Percentiles rank a stretch among this genome's conserved stretches.
These are phyloP conservation scores for Ethmia dodecea DNA, from an alignment of 2,888 invertebrate species.

Conservation along the genomic window DNA sequence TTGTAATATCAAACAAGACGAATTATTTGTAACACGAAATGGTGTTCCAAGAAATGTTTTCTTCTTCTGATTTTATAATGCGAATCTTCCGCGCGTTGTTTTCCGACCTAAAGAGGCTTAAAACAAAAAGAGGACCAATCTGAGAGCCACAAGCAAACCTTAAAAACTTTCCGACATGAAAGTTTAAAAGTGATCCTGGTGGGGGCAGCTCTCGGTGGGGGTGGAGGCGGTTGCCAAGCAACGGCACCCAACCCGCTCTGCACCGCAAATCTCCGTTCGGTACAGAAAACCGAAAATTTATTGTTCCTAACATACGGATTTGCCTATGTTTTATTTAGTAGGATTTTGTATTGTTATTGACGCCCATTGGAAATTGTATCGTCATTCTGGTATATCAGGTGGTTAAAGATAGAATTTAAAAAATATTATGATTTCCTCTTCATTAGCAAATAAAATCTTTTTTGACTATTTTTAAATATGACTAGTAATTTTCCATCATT, in stretches of 20 bases:
- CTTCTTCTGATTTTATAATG: slow-evolving; percentile 7
- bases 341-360: not conserved
- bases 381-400: no score
- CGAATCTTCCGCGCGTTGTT: slow-evolving; percentile 30
- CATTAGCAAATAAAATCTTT: no score
- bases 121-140: slow-evolving; percentile 67
- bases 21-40: no score
- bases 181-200: slow-evolving; percentile 74
- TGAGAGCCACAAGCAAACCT: slow-evolving; percentile 71
- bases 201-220: slow-evolving; percentile 30
- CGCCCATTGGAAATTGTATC: no score
- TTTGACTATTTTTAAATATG: no score
- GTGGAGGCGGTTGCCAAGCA: slow-evolving; percentile 55
- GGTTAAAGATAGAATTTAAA: no score
- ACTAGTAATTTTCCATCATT: no score
- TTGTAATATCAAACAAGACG: no score
- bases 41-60: no score
- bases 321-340: slow-evolving; percentile 16
- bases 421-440: no score
- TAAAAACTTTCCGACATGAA: slow-evolving; percentile 76
- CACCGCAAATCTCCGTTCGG: slow-evolving; percentile 70
- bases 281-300: slow-evolving; percentile 62
- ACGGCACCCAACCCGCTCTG: slow-evolving; percentile 58
- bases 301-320: slow-evolving; percentile 54
- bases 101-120: slow-evolving; percentile 47